A percentile compares a stretch with the other conserved stretches of the same genome.
Evolutionary conservation across 2,113 vertebrate species (phyloP).

Genomic region (Oreochromis tanganicae): DNA sequence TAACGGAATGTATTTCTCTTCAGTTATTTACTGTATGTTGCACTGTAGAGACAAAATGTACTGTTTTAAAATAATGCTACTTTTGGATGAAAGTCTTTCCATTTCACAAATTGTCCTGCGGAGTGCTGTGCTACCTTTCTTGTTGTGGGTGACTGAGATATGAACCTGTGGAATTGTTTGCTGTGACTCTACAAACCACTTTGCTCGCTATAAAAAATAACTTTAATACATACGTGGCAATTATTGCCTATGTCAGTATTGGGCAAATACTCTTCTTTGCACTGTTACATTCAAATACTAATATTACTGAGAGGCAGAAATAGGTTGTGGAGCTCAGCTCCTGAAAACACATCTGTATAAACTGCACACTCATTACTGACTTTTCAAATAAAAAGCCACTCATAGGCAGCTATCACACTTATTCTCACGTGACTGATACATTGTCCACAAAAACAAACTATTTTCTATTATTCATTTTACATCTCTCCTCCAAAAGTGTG

Average conservation of each 20-base stretch:
- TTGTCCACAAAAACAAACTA: neutral
- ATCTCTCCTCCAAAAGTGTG: neutral
- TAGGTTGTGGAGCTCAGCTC: neutral
- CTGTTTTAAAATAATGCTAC: neutral
- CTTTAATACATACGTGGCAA: neutral
- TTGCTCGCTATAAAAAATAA: neutral
- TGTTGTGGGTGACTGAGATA: neutral
- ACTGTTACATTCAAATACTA: neutral
- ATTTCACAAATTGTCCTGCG: neutral
- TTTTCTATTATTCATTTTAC: neutral
- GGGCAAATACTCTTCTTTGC: neutral
- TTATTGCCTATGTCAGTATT: neutral
- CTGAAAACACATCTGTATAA: neutral
- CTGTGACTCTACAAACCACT: neutral
- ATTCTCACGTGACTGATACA: neutral
- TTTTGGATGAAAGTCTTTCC: neutral
- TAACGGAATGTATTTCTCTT: neutral
- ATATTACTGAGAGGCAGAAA: accelerated
- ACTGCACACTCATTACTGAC: neutral
- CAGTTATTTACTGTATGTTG: accelerated
- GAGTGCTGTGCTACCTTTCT: accelerated
- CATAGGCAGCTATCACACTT: neutral
- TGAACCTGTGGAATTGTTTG: neutral
- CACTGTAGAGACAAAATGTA: neutral
- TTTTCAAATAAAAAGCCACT: accelerated